phyloP scores from a whole-genome alignment of 2,888 invertebrate species.

The Lottia gigantea region DNA sequence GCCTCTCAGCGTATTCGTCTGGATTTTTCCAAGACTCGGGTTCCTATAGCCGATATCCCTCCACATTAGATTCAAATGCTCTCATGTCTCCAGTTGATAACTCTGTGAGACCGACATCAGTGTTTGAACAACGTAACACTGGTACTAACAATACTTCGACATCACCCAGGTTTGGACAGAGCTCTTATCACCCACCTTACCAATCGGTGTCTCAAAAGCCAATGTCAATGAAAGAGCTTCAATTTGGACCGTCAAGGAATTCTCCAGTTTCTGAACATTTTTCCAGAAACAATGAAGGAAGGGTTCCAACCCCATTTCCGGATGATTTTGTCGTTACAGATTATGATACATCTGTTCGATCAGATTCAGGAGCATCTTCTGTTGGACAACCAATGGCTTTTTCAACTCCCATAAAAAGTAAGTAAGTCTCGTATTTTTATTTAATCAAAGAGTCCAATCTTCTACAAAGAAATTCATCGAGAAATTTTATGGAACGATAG shows the following conservation, averaged over 20 bases:
- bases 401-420: conserved; percentile 13
- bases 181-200: too few species aligned
- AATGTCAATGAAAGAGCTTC: not conserved
- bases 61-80: not conserved
- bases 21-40: not conserved
- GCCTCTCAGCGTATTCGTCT: not conserved
- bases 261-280: not conserved
- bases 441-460: too few species aligned
- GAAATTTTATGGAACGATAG: too few species aligned
- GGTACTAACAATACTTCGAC: too few species aligned
- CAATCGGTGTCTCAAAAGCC: too few species aligned
- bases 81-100: not conserved
- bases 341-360: not conserved
- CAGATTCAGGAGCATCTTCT: not conserved
- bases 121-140: too few species aligned
- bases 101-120: too few species aligned
- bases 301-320: conserved; percentile 13
- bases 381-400: conserved; percentile 9
- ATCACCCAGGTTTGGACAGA: too few species aligned
- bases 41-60: not conserved
- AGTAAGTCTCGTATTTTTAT: not conserved
- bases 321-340: not conserved
- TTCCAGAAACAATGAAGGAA: not conserved
- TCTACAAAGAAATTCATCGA: too few species aligned
- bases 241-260: not conserved